phyloP scores from a whole-genome alignment of 1,140 invertebrate species.

The Drosophila mojavensis region DNA sequence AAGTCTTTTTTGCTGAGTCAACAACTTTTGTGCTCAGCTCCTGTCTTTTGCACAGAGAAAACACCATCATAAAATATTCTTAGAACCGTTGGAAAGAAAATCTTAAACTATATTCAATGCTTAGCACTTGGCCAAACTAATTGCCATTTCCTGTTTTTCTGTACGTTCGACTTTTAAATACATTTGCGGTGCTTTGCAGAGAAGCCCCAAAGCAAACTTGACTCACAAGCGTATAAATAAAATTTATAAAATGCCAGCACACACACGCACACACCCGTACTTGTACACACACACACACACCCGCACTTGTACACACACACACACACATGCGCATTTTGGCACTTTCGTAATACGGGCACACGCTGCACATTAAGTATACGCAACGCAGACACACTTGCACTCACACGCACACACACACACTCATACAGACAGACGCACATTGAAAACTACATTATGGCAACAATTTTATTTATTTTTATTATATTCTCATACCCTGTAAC shows the following conservation, averaged over 20 bases:
- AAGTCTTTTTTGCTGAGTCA: too few species aligned
- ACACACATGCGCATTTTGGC: slow-evolving; percentile 31
- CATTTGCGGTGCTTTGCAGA: slow-evolving; percentile 27
- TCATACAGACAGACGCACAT: slow-evolving; percentile 1
- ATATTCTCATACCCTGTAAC: slow-evolving; percentile 30
- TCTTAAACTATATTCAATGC: slow-evolving; percentile 26
- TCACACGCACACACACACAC: neutral
- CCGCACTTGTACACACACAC: neutral
- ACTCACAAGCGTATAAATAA: slow-evolving; percentile 38
- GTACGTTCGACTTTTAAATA: slow-evolving; percentile 21
- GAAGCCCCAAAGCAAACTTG: slow-evolving; percentile 24
- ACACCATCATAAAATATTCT: neutral
- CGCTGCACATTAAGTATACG: slow-evolving; percentile 49
- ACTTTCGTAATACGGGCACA: slow-evolving; percentile 35
- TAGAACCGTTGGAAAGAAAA: neutral
- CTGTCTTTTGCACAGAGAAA: neutral
- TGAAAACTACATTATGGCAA: slow-evolving; percentile 36
- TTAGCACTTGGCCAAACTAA: slow-evolving; percentile 28
- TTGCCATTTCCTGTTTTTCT: slow-evolving; percentile 38
- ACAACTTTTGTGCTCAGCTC: neutral
- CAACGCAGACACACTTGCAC: slow-evolving; percentile 27
- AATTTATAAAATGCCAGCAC: slow-evolving; percentile 29
- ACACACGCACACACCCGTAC: slow-evolving; percentile 13
- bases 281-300: neutral
- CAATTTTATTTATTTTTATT: slow-evolving; percentile 51